These are phyloP conservation scores for Rapana venosa DNA, from an alignment of 2,888 invertebrate genomes.

Conservation along the genomic window DNA sequence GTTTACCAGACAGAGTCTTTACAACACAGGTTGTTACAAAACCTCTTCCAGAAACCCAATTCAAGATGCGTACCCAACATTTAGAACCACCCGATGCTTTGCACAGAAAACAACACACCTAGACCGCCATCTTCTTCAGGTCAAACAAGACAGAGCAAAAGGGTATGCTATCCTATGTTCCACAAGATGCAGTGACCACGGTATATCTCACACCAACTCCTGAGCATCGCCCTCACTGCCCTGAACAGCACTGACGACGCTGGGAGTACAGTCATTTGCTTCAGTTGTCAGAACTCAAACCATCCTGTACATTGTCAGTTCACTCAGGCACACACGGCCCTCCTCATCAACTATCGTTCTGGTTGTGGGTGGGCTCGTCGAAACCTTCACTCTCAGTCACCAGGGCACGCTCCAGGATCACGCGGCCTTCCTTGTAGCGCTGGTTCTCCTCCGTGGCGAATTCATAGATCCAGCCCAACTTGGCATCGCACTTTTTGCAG, in stretches of 20 bases:
- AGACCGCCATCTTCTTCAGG: neutral
- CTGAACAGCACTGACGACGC: neutral
- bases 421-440: conserved; percentile 97
- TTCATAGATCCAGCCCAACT: conserved; percentile 99
- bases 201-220: conserved; percentile 82
- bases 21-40: neutral
- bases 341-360: conserved; percentile 63
- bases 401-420: conserved; percentile 95
- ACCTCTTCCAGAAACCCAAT: neutral
- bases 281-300: conserved; percentile 27
- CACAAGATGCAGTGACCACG: conserved; percentile 78
- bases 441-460: conserved; percentile 99
- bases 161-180: neutral
- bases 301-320: conserved; percentile 16
- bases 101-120: neutral
- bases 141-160: neutral
- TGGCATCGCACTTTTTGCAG: conserved; percentile 97
- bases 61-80: neutral
- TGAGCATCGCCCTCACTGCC: neutral
- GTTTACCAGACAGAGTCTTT: neutral
- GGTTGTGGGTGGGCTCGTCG: conserved; percentile 68
- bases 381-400: conserved; percentile 96
- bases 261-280: neutral
- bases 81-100: neutral
- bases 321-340: neutral